Percentiles rank a stretch among this genome's conserved stretches.
Evolutionary conservation across 1,140 invertebrate species (phyloP).

Genomic region (Catajapyx aquilonaris): DNA sequence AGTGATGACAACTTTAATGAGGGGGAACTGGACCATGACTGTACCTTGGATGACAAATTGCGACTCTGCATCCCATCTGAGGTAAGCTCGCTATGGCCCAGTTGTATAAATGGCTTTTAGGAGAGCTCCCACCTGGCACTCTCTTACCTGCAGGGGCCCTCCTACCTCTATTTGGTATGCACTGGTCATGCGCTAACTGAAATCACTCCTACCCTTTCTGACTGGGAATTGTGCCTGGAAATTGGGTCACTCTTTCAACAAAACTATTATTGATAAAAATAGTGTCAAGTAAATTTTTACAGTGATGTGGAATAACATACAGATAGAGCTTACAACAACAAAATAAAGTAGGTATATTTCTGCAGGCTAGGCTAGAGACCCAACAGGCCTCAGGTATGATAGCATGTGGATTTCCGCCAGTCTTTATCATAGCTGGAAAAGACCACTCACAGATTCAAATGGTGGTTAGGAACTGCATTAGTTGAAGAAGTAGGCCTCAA

Average conservation of each 20-base stretch:
- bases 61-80: constrained; percentile 7
- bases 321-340: too few relatives aligned
- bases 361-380: too few relatives aligned
- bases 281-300: too few relatives aligned
- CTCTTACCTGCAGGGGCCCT: background rate
- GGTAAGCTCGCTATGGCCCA: constrained; percentile 20
- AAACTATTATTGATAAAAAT: too few relatives aligned
- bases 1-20: constrained; percentile 7
- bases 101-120: constrained; percentile 13
- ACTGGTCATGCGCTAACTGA: constrained; percentile 1
- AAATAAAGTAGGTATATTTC: too few relatives aligned
- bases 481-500: too few relatives aligned
- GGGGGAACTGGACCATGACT: background rate
- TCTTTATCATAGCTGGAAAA: too few relatives aligned
- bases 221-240: background rate
- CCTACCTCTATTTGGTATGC: background rate
- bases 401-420: too few relatives aligned
- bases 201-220: background rate
- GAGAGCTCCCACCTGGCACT: background rate
- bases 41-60: background rate
- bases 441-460: too few relatives aligned
- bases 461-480: too few relatives aligned
- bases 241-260: background rate
- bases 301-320: too few relatives aligned
- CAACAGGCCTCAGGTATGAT: too few relatives aligned